Evolutionary conservation across 2,797 vertebrate species (phyloP), one percentile per base, ranked within the genome.

Genomic region (Gymnodraco acuticeps): DNA sequence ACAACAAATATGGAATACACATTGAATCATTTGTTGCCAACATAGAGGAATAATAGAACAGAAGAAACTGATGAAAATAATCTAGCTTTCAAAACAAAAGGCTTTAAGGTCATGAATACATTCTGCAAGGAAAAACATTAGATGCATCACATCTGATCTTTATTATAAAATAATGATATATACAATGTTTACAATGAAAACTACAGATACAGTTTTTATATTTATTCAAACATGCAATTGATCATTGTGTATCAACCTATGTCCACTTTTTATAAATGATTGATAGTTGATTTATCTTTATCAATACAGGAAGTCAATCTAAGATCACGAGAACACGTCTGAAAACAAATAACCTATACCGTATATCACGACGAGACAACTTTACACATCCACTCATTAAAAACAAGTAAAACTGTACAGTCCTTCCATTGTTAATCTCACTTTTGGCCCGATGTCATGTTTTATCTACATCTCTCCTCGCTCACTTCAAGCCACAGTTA

Each of bases 401-500:
- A 20, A 8, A 33, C 31, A 68, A 58, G 14, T 23, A 5, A 13
- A 9, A 13, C 16, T 16, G 42, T 27, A 23, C 42, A 41, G n/a
- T 70, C 23, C 33, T 38, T 38, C 33, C 33, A 2, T 6, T 38
- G 33, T 38, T 38, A 0, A 38, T 15, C 2, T 42, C n/a, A n/a
- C 4, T 58, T 53, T 20, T 4, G 17, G 3, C 41, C 33, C 12
- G 4, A 52, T 48, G 16, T 48, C 8, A 23, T 38, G 2, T 63
- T 47, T 50, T 20, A 12, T 46, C 15, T 33, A 4, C 47, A 7
- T 48, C 41, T 31, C 1, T 64, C 19, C 54, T 47, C n/a, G 15
- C 64, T 60, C 33, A 41, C 27, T 38, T 55, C 45, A 15, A 27
- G 31, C 61, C 54, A 27, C 33, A 46, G 42, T 80, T 63, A 16